Evolutionary conservation across 2,888 invertebrate genomes (phyloP).

Genomic region (Abrostola triplasia): DNA sequence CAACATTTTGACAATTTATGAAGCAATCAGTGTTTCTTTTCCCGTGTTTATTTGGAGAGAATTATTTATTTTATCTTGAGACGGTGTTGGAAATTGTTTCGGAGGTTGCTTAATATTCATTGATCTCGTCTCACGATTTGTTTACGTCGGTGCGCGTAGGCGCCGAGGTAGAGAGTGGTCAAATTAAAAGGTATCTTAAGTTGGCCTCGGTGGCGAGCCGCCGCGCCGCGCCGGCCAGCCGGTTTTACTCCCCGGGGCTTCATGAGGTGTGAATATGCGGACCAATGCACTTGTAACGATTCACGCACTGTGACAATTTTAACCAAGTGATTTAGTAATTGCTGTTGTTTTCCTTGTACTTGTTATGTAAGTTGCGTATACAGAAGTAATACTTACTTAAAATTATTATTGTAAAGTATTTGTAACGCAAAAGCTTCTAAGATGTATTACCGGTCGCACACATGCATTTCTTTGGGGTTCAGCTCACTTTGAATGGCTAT

Average conservation of each 20-base stretch:
- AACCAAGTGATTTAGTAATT: slow-evolving; percentile 57
- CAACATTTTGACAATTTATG: slow-evolving; percentile 84
- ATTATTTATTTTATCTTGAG: slow-evolving; percentile 81
- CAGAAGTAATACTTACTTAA: slow-evolving; percentile 13
- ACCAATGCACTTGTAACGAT: slow-evolving; percentile 70
- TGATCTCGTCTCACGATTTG: slow-evolving; percentile 83
- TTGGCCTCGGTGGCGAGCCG: slow-evolving; percentile 39
- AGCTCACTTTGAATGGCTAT: too few relatives aligned
- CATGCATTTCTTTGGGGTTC: too few relatives aligned
- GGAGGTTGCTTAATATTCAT: slow-evolving; percentile 85
- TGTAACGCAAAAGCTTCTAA: too few relatives aligned
- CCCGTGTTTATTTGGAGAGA: slow-evolving; percentile 77
- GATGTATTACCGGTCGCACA: too few relatives aligned
- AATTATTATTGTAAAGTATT: slow-evolving; percentile 1
- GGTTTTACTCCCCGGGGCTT: slow-evolving; percentile 78
- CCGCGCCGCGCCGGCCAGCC: slow-evolving; percentile 54
- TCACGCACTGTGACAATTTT: slow-evolving; percentile 72
- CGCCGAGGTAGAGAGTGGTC: slow-evolving; percentile 72
- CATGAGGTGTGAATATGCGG: slow-evolving; percentile 80
- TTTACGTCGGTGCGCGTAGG: slow-evolving; percentile 79
- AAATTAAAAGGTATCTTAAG: slow-evolving; percentile 73
- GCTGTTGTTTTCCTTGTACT: slow-evolving; percentile 13
- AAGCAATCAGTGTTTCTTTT: slow-evolving; percentile 83
- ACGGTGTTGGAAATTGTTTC: slow-evolving; percentile 81
- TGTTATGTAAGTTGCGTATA: slow-evolving; percentile 26